Conservation (phyloP, 2,888 invertebrate species). For the Serripes groenlandicus region DNA sequence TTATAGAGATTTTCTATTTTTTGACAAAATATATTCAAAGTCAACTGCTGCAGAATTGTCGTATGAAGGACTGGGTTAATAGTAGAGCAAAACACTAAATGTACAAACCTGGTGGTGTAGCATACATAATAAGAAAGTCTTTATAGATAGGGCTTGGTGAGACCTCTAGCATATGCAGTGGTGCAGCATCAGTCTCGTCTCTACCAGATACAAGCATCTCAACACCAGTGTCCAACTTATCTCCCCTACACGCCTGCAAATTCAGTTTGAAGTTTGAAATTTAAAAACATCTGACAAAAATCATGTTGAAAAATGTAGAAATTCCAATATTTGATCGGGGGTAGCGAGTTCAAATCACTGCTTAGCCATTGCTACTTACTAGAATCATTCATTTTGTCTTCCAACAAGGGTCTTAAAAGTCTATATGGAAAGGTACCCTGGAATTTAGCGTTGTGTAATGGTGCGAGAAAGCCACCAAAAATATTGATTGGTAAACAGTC, state of each 20-base stretch:
- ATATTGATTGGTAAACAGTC: too few species aligned
- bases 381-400: too few species aligned
- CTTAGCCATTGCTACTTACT: too few species aligned
- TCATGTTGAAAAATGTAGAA: too few species aligned
- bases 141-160: constrained; percentile 33
- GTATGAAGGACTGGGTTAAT: background rate
- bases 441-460: too few species aligned
- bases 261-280: too few species aligned
- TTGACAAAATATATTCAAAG: background rate
- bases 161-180: constrained; percentile 6
- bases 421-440: too few species aligned
- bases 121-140: constrained; percentile 74
- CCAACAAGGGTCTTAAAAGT: too few species aligned
- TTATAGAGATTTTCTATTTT: background rate
- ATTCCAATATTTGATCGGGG: too few species aligned
- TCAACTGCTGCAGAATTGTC: background rate
- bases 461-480: too few species aligned
- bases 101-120: constrained; percentile 72
- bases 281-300: too few species aligned
- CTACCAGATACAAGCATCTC: constrained; percentile 48
- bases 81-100: background rate
- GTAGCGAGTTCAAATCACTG: too few species aligned
- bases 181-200: constrained; percentile 90
- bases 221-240: constrained; percentile 74
- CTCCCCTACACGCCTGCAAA: constrained; percentile 79